Evolutionary conservation across 2,797 vertebrate species (phyloP), one percentile per base, ranked within the genome.

Genomic region (Aplochiton taeniatus): DNA sequence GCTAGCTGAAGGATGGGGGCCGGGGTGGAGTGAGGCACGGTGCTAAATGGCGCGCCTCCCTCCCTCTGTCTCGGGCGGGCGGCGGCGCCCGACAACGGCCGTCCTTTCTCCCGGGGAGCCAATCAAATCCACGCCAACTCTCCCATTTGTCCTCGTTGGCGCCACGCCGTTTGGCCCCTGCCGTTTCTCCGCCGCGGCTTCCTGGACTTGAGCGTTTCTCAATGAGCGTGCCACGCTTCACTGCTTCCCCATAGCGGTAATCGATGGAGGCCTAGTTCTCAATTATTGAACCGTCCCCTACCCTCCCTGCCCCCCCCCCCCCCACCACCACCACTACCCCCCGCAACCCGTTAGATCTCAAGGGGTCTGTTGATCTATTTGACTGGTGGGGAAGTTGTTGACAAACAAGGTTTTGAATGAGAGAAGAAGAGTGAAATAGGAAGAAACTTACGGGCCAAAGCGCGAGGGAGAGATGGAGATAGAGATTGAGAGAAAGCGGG

Each of bases 141-240:
- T 77, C 80, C 79, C 78, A 87, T 84, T 87, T 80, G 63, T 83
- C 74, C 80, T 73, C 77, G 81, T 84, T 75, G 76, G 73, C 58
- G 70, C 62, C 65, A n/a, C 66, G 4, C 4, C 66, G 73, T 73
- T 69, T 74, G 69, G 53, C 72, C 61, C 72, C 58, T 62, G 60
- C 47, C 49, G 50, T 53, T 44, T 64, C 12, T 67, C 14, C 68
- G 65, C 71, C 69, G 74, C 77, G 72, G 14, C 13, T 49, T 48
- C 11, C 51, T 54, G 9, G 65, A 70, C 65, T 10, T 14, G 7
- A 17, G 51, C 0, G 0, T 75, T 71, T 77, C 58, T 43, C 61
- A 74, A 79, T 70, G 54, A 66, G 69, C 61, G 65, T 58, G 66
- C 63, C 16, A 19, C 47, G 59, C 67, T 69, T 57, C 67, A 49